Evolutionary conservation across 2,888 invertebrate species (phyloP).

Genomic region (Exocentrus adspersus): DNA sequence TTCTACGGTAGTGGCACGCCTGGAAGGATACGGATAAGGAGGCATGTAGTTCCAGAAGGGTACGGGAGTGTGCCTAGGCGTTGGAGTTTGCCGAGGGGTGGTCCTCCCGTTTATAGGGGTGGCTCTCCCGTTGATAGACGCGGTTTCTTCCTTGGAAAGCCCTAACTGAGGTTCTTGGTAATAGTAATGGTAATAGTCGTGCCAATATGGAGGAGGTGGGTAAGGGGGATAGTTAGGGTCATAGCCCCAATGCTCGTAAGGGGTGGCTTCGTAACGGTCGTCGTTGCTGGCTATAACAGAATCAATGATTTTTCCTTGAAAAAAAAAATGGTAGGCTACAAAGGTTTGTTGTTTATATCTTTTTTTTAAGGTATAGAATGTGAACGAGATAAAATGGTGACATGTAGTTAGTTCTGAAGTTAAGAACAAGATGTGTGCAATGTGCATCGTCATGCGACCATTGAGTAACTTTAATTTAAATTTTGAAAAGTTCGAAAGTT

Average conservation of each 20-base stretch:
- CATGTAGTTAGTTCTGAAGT: constrained; percentile 32
- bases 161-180: constrained; percentile 40
- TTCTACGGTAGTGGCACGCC: constrained; percentile 28
- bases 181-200: constrained; percentile 50
- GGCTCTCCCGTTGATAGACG: constrained; percentile 30
- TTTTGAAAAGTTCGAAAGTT: constrained; percentile 10
- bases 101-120: constrained; percentile 38
- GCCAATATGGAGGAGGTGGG: constrained; percentile 55
- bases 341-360: constrained; percentile 4
- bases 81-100: constrained; percentile 33
- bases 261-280: constrained; percentile 53
- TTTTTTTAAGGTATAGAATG: constrained; percentile 1
- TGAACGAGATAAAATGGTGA: constrained; percentile 15
- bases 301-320: constrained; percentile 12
- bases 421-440: constrained; percentile 26
- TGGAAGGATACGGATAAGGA: constrained; percentile 41
- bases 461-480: constrained; percentile 12
- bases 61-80: constrained; percentile 45
- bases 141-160: constrained; percentile 30
- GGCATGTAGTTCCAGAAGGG: constrained; percentile 55
- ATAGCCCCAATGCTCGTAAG: constrained; percentile 53
- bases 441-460: constrained; percentile 28
- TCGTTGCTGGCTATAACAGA: constrained; percentile 63
- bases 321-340: constrained; percentile 46
- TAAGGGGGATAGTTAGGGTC: constrained; percentile 53